Evolutionary conservation across 2,888 invertebrate genomes (phyloP).

Genomic region (Chloroclystis v-ata): DNA sequence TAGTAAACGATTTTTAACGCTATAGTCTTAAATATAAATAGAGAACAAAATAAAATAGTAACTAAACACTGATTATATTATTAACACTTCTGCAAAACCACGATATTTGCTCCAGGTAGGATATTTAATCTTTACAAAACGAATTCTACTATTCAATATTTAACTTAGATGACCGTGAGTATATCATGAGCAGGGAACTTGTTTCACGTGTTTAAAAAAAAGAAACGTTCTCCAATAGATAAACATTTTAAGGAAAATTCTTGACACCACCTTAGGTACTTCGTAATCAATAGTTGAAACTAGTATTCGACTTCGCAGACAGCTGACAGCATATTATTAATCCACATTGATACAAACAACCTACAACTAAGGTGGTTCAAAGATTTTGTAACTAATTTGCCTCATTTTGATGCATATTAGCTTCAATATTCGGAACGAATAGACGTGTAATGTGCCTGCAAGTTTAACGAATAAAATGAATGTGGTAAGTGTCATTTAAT

Average conservation of each 20-base stretch:
- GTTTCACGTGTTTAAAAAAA: slow-evolving; percentile 6
- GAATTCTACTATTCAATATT: neutral
- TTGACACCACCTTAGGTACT: neutral
- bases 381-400: slow-evolving; percentile 32
- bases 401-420: slow-evolving; percentile 33
- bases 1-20: too few relatives aligned
- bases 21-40: too few relatives aligned
- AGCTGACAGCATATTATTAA: slow-evolving; percentile 12
- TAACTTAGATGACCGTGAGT: slow-evolving; percentile 6
- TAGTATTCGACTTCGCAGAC: slow-evolving; percentile 2
- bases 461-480: slow-evolving; percentile 27
- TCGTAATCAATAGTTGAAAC: slow-evolving; percentile 2
- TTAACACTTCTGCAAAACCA: too few relatives aligned
- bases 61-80: too few relatives aligned
- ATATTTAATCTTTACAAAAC: too few relatives aligned
- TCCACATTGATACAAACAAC: slow-evolving; percentile 18
- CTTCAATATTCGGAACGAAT: slow-evolving; percentile 26
- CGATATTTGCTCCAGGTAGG: too few relatives aligned
- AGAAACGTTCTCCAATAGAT: neutral
- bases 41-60: too few relatives aligned
- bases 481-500: slow-evolving; percentile 29
- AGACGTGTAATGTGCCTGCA: slow-evolving; percentile 36
- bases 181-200: slow-evolving; percentile 13
- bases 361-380: slow-evolving; percentile 23
- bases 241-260: neutral